Percentiles rank a stretch among this genome's conserved stretches.
phyloP scores from a whole-genome alignment of 2,888 invertebrate species.

The Spodoptera exigua region DNA sequence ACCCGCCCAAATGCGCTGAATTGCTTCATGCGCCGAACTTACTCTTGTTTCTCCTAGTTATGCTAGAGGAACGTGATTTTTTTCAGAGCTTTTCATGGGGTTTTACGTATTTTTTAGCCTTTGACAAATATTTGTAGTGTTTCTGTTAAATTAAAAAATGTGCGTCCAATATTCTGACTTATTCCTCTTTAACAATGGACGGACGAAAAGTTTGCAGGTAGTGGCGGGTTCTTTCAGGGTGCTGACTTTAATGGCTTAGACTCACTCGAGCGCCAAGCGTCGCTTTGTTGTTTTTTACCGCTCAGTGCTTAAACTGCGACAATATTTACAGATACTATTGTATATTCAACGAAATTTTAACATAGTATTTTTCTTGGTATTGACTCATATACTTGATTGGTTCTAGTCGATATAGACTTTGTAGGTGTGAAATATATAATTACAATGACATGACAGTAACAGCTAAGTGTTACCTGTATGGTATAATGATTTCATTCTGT shows the following conservation, averaged over 20 bases:
- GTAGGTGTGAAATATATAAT: neutral
- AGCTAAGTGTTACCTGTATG: neutral
- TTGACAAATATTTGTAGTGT: neutral
- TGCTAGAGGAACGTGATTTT: constrained; percentile 52
- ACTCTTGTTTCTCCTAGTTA: constrained; percentile 41
- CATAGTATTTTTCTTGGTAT: too few relatives aligned
- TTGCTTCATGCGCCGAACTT: constrained; percentile 57
- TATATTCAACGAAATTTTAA: too few relatives aligned
- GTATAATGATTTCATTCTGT: constrained; percentile 6
- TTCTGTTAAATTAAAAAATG: too few relatives aligned
- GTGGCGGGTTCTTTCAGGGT: too few relatives aligned
- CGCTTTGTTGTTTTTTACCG: neutral
- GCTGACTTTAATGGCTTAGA: too few relatives aligned
- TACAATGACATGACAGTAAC: neutral
- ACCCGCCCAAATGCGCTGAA: constrained; percentile 82
- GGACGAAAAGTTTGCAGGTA: too few relatives aligned
- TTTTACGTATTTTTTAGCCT: neutral
- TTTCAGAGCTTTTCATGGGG: constrained; percentile 20
- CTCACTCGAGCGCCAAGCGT: neutral
- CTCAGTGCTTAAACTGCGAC: too few relatives aligned
- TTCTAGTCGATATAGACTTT: too few relatives aligned
- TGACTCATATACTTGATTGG: too few relatives aligned
- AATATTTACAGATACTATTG: too few relatives aligned
- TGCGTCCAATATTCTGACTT: too few relatives aligned
- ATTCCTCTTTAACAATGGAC: too few relatives aligned